Base-by-base conservation (phyloP, 2,113 vertebrate species). In the Oncorhynchus clarkii region DNA sequence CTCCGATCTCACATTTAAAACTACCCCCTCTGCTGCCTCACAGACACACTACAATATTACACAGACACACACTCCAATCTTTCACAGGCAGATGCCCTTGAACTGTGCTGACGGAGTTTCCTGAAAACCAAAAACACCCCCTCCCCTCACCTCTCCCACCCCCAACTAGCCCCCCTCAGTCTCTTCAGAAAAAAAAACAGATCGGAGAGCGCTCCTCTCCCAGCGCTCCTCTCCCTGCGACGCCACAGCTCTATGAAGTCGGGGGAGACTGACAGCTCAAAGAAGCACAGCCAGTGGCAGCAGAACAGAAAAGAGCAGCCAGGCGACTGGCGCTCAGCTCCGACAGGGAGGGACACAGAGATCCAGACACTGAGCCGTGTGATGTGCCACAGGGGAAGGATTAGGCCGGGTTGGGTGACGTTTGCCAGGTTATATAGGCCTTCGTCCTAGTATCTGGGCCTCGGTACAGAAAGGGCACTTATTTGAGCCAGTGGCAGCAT, bases 201-300 rank as follows among this genome's bases (percentile, higher is more conserved):
- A 88, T 86, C 76, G 84, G 67, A 86, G 80, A 77, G 70, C 24
- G 34, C 39, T 49, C 69, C 29, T 31, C 29, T 83, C 86, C 87
- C 84, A 79, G 70, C 24, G 29, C 39, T 49, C 69, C 29, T 31
- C 29, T 83, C 86, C 87, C 83, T 86, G 78, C 71, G 39, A 45
- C 39, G 39, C 39, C 39, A 45, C 39, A 84, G 76, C 82, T 71
- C 84, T 87, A 76, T 91, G 86, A 92, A 89, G 84, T 82, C 80
- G 74, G 79, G 76, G 26, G 72, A 85, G 85, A 87, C 78, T 80
- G 85, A 84, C 86, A 82, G 79, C 87, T 90, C 90, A 87, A 87
- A 89, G 89, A 84, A 73, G 14, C 75, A 75, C 78, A 45, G 73
- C 82, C 67, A 79, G 81, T 67, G 69, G 71, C 39, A 72, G 84